Conservation (phyloP, 2,888 invertebrate species). For the Shargacucullia verbasci region DNA sequence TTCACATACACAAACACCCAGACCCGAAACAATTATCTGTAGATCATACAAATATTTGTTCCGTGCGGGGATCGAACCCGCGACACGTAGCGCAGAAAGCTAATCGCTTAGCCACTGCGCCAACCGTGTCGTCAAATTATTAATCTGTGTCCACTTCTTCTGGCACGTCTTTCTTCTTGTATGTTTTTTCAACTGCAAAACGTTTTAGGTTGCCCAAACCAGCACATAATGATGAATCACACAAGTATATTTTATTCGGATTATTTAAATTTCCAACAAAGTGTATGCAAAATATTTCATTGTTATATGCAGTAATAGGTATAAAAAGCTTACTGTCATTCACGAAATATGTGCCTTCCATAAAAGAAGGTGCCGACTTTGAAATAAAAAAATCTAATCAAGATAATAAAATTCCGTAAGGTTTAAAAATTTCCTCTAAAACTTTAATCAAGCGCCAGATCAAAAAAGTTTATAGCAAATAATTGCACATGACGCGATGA, state of each 20-base stretch:
- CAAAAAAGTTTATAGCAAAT: constrained; percentile 66
- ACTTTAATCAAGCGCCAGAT: constrained; percentile 51
- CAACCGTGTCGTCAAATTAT: too few relatives aligned
- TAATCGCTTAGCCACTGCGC: too few relatives aligned
- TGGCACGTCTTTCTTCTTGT: constrained; percentile 1
- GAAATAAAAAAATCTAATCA: constrained; percentile 32
- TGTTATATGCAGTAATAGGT: constrained; percentile 41
- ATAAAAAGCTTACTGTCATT: constrained; percentile 49
- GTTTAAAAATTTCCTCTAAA: constrained; percentile 24
- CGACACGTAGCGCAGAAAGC: too few relatives aligned
- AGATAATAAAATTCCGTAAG: constrained; percentile 38
- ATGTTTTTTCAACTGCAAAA: constrained; percentile 13
- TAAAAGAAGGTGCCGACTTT: constrained; percentile 28
- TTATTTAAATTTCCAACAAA: constrained; percentile 53
- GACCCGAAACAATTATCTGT: constrained; percentile 17
- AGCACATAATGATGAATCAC: constrained; percentile 49
- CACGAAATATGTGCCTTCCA: constrained; percentile 35
- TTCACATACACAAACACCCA: too few relatives aligned
- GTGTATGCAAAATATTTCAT: constrained; percentile 49
- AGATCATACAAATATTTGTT: too few relatives aligned
- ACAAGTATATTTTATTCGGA: constrained; percentile 37
- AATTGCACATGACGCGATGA: constrained; percentile 72
- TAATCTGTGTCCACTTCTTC: constrained; percentile 19
- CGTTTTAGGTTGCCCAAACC: constrained; percentile 23
- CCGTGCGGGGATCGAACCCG: too few relatives aligned